These are phyloP conservation scores for Scolopax bukidnonensis DNA, from an alignment of 2,797 vertebrate genomes.

Conservation along the genomic window DNA sequence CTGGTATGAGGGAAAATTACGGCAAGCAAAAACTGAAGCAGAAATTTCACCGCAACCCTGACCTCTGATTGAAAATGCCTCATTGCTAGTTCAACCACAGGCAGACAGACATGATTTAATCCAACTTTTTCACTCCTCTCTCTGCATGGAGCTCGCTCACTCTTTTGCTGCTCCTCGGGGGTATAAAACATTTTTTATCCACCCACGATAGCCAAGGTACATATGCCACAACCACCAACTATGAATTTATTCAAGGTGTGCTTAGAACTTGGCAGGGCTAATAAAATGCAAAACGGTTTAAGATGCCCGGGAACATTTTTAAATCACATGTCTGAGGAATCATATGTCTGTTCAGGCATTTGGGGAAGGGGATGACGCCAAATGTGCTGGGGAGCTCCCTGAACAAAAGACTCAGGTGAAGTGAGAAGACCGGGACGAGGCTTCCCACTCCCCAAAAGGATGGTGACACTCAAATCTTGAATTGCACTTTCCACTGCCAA, in stretches of 20 bases:
- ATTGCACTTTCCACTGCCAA: neutral
- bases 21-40: slow-evolving; percentile 52
- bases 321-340: slow-evolving; percentile 8
- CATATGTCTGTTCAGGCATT: neutral
- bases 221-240: slow-evolving; percentile 32
- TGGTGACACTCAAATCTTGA: neutral
- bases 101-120: slow-evolving; percentile 62
- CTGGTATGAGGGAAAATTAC: slow-evolving; percentile 61
- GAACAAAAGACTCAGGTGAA: neutral
- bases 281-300: slow-evolving; percentile 19
- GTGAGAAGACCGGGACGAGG: neutral
- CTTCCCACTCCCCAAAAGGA: neutral
- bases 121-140: slow-evolving; percentile 46
- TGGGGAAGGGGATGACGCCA: neutral
- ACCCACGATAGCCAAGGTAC: slow-evolving; percentile 45
- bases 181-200: slow-evolving; percentile 41
- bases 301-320: slow-evolving; percentile 35
- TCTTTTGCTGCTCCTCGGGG: neutral
- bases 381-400: neutral
- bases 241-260: slow-evolving; percentile 56
- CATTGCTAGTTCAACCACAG: slow-evolving; percentile 53
- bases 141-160: neutral
- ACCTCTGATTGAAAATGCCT: slow-evolving; percentile 63
- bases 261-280: slow-evolving; percentile 33
- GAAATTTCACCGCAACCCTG: slow-evolving; percentile 67